Base-by-base conservation (phyloP, 1,140 invertebrate species). In the Drosophila asahinai region DNA sequence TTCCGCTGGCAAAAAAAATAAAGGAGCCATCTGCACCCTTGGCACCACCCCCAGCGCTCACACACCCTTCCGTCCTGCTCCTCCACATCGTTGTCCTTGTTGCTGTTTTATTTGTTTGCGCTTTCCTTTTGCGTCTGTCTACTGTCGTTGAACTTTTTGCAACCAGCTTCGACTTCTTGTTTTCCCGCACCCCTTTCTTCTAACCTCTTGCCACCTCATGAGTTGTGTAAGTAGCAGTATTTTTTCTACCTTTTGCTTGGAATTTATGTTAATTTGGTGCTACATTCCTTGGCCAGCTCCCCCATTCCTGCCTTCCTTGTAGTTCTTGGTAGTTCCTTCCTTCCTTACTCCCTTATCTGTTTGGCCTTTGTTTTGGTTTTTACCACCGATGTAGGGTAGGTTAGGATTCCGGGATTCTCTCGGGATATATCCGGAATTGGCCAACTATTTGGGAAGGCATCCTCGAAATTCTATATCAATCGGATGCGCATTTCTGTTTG, bases 211-310 rank as follows among this genome's bases (percentile, higher is more conserved):
- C 17, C 17, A 55, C 51, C n/a, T 19, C 66, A 52, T 59, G 43
- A 59, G 52, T 73, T 51, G 45, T 51, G 55, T 73, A 73, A 73
- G 67, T 72, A 60, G 67, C 67, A 17, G 54, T 57, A 45, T 33
- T 55, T 57, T 67, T 54, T 55, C 19, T 49, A 49, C 70, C 57
- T 61, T 48, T 63, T 59, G 52, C 64, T 67, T 64, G 81, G 84
- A 89, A 89, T 89, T 89, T 89, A 90, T 89, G 84, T 89, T 89
- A 89, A 89, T 89, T 90, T 79, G 74, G 59, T 87, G 76, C 76
- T 61, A 62, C 71, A 86, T 86, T 80, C 77, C 62, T 58, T 63
- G 42, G 48, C 71, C 67, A 43, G 25, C 60, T 15, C 19, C 47
- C 42, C 17, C 15, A 17, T 9, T 19, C 7, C 33, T 36, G 8